Base-by-base conservation (phyloP, 2,888 invertebrate species). In the Lasioglossum vierecki region DNA sequence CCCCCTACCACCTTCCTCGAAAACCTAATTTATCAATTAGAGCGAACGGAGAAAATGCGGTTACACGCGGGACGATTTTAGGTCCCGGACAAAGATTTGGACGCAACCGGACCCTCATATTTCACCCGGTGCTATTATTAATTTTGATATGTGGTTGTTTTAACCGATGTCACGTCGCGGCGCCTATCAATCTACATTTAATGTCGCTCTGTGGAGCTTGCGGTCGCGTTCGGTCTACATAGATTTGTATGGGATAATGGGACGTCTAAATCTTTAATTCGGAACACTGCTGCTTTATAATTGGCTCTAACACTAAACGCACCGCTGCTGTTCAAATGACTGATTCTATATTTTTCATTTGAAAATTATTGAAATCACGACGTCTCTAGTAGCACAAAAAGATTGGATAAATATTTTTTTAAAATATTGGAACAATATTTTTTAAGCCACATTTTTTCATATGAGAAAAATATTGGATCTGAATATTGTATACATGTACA, bases 111-210 rank as follows among this genome's bases (percentile, higher is more conserved):
- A 68, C 68, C 68, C 68, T 68, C 68, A 11, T 68, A 68, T 68
- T 68, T 68, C 68, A 68, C 18, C 18, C 39, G 39, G 68, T 39
- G 22, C 35, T 39, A 18, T 35, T 68, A 68, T 68, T 68, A 68
- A 68, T 68, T 68, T 68, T 68, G 68, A 68, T 68, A 39, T 68
- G 68, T 35, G 39, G 68, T 68, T 39, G 68, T 68, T 68, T 68
- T 68, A 68, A 39, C 39, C 68, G 39, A 68, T 68, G 68, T 68
- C 39, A 68, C 18, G 35, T 35, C 68, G 68, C 39, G 22, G 30
- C 63, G 63, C 63, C 63, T 63, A 63, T 63, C 63, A 63, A 68
- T 68, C 68, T 68, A 39, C 68, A 68, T 68, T 63, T 63, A 63
- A 63, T 35, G 18, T 63, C 63, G 63, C 63, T 63, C 63, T 15